Evolutionary conservation across 2,888 invertebrate species (phyloP).

Genomic region (Trichopria drosophilae): DNA sequence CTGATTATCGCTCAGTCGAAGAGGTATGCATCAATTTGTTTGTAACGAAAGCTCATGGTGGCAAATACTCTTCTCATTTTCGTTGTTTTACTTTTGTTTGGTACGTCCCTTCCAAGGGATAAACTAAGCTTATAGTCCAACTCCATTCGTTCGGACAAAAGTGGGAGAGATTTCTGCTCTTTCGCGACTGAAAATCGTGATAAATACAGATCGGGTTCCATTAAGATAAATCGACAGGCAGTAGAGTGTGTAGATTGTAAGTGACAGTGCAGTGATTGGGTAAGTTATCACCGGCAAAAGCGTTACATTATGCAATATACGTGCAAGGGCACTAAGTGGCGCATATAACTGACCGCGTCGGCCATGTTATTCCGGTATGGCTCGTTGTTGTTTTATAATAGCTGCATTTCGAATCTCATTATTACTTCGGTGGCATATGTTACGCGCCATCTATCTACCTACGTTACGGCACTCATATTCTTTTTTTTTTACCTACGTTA

Average conservation of each 20-base stretch:
- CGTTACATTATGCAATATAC: slow-evolving; percentile 48
- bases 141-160: too few species aligned
- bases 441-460: slow-evolving; percentile 3
- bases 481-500: slow-evolving; percentile 1
- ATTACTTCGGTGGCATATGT: slow-evolving; percentile 29
- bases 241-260: slow-evolving; percentile 51
- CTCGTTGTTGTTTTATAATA: slow-evolving; percentile 40
- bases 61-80: too few species aligned
- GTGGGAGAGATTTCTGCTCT: slow-evolving; percentile 42
- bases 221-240: slow-evolving; percentile 55
- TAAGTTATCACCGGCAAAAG: slow-evolving; percentile 51
- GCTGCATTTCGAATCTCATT: slow-evolving; percentile 43
- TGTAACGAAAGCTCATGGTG: slow-evolving; percentile 33
- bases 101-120: too few species aligned
- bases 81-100: slow-evolving; percentile 19
- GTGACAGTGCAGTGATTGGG: slow-evolving; percentile 54
- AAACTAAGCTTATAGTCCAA: too few species aligned
- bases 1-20: slow-evolving; percentile 33
- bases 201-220: slow-evolving; percentile 54
- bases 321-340: too few species aligned
- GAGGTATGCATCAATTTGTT: slow-evolving; percentile 34
- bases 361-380: slow-evolving; percentile 31
- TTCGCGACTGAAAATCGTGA: slow-evolving; percentile 51
- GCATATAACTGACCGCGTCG: slow-evolving; percentile 25
- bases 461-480: neutral